Percentiles rank a stretch among this genome's conserved stretches.
phyloP scores from a whole-genome alignment of 2,888 invertebrate genomes.

The Pristionchus japonicus region DNA sequence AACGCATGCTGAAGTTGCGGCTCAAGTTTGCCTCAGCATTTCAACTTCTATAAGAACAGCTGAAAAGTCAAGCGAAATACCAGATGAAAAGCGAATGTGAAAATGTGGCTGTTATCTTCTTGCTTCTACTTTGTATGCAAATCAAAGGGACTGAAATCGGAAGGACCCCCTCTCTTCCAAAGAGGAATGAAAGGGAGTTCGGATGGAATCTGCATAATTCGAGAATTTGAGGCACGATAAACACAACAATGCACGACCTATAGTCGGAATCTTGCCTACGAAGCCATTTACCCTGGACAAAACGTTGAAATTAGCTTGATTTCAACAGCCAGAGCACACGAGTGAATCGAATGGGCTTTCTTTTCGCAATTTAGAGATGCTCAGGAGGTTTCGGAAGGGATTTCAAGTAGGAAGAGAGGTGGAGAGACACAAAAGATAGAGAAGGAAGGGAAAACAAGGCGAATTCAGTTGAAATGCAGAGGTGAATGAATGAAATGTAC shows the following conservation, averaged over 20 bases:
- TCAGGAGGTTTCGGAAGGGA: neutral
- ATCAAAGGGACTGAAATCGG: neutral
- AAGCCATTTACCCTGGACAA: neutral
- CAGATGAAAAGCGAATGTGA: neutral
- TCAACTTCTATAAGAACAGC: too few species aligned
- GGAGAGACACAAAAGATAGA: neutral
- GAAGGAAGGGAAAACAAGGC: constrained; percentile 19
- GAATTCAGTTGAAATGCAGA: neutral
- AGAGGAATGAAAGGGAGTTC: constrained; percentile 2
- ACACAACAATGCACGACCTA: neutral
- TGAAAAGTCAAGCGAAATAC: neutral
- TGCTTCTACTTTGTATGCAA: constrained; percentile 1
- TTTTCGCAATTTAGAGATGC: neutral
- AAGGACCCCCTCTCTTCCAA: neutral
- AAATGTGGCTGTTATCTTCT: neutral
- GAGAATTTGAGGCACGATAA: neutral
- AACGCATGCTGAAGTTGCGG: neutral
- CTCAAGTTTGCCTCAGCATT: too few species aligned
- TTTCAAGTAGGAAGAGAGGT: neutral
- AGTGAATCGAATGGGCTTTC: neutral
- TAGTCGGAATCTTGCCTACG: neutral
- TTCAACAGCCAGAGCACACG: neutral
- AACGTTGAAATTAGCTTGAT: neutral
- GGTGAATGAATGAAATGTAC: neutral
- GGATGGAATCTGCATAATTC: neutral